These are phyloP conservation scores for Cheilosia soror DNA, from an alignment of 2,888 invertebrate species.

Conservation along the genomic window DNA sequence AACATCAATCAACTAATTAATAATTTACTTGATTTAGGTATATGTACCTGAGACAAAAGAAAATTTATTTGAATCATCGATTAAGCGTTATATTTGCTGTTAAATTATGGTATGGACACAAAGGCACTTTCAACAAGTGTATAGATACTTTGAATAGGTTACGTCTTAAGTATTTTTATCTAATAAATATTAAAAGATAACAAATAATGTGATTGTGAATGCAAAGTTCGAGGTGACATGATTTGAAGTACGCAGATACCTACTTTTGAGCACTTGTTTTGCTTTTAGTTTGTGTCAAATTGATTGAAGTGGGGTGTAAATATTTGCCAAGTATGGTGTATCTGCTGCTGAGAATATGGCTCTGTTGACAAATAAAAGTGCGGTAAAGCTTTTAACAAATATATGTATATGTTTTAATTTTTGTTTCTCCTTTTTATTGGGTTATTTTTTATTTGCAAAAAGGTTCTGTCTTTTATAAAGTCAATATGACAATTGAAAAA, in stretches of 20 bases:
- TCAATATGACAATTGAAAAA: neutral
- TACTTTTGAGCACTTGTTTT: neutral
- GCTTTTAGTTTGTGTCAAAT: constrained; percentile 6
- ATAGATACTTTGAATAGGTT: neutral
- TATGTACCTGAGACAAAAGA: too few species aligned
- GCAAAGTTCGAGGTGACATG: constrained; percentile 49
- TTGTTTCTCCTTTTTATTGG: neutral
- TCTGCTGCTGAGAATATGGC: neutral
- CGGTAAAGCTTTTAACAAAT: constrained; percentile 5
- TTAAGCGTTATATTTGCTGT: neutral
- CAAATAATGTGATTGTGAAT: constrained; percentile 7
- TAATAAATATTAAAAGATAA: constrained; percentile 6
- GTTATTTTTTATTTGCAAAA: constrained; percentile 23
- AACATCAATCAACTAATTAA: too few species aligned
- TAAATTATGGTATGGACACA: neutral
- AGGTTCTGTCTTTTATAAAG: neutral
- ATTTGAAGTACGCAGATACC: constrained; percentile 10
- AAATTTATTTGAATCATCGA: neutral
- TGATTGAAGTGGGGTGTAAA: constrained; percentile 27
- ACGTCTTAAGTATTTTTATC: constrained; percentile 11
- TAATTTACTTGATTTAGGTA: too few species aligned
- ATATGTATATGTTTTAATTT: constrained; percentile 13
- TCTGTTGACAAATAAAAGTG: neutral
- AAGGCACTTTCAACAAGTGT: neutral
- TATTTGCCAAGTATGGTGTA: constrained; percentile 25